These are phyloP conservation scores for Hylaea fasciaria DNA, from an alignment of 2,888 invertebrate species.

Conservation along the genomic window DNA sequence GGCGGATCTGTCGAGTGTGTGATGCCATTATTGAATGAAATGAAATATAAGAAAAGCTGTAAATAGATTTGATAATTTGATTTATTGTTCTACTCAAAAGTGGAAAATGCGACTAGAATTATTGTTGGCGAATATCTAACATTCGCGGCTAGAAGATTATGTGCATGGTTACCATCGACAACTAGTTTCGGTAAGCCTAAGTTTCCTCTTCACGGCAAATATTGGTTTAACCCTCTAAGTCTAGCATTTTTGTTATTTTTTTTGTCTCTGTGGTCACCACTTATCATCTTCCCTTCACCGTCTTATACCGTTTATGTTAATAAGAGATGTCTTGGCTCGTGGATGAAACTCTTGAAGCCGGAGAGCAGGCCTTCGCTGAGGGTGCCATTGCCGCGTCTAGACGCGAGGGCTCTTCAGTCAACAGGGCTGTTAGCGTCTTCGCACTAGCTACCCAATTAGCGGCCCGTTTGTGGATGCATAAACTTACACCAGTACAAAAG, in stretches of 20 bases:
- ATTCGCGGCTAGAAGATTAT: too few species aligned
- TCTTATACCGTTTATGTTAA: not conserved
- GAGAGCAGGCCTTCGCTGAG: constrained; percentile 15
- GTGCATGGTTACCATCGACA: too few species aligned
- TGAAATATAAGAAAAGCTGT: too few species aligned
- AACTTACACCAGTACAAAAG: not conserved
- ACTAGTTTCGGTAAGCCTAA: too few species aligned
- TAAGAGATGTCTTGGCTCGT: not conserved
- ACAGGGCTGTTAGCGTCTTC: constrained; percentile 13
- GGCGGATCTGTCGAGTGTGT: constrained; percentile 2
- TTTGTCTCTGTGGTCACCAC: too few species aligned
- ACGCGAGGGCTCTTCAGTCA: constrained; percentile 21
- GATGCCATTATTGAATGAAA: not conserved
- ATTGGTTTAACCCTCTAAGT: too few species aligned
- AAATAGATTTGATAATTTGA: not conserved
- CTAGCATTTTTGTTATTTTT: too few species aligned
- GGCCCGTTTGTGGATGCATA: not conserved
- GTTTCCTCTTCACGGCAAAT: too few species aligned
- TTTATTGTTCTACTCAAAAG: too few species aligned
- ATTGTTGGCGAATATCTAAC: too few species aligned
- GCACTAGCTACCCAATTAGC: constrained; percentile 26
- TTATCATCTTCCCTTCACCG: too few species aligned
- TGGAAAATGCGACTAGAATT: too few species aligned
- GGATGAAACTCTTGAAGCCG: constrained; percentile 12
- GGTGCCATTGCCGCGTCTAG: constrained; percentile 23